A percentile compares a stretch with the other conserved stretches of the same genome.
Evolutionary conservation across 2,888 invertebrate genomes (phyloP).

Genomic region (Sesia bembeciformis): DNA sequence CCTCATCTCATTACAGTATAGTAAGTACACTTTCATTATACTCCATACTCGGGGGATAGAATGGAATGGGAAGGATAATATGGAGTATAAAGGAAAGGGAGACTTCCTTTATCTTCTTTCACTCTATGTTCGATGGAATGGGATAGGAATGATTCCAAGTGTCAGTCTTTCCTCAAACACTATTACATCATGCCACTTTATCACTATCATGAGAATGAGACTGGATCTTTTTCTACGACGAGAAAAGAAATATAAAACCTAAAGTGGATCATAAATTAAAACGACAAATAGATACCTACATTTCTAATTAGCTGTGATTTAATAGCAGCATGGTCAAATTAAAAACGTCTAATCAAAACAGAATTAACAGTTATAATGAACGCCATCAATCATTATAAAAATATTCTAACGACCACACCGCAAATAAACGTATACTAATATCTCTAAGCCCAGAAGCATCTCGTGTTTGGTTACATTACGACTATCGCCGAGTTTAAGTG

Average conservation of each 20-base stretch:
- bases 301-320: slow-evolving; percentile 25
- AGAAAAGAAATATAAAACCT: background rate
- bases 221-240: too few species aligned
- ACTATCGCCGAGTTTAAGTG: slow-evolving; percentile 9
- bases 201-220: too few species aligned
- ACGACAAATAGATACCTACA: slow-evolving; percentile 1
- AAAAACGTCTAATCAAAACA: slow-evolving; percentile 34
- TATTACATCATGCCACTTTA: too few species aligned
- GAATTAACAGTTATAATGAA: slow-evolving; percentile 37
- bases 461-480: slow-evolving; percentile 18
- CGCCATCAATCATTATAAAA: slow-evolving; percentile 39
- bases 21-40: too few species aligned
- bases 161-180: too few species aligned
- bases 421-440: slow-evolving; percentile 25
- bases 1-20: too few species aligned
- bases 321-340: slow-evolving; percentile 29
- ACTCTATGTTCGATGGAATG: too few species aligned
- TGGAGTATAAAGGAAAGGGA: too few species aligned
- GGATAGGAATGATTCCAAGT: too few species aligned
- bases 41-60: too few species aligned
- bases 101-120: too few species aligned
- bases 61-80: too few species aligned
- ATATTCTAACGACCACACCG: slow-evolving; percentile 28
- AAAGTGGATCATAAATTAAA: background rate
- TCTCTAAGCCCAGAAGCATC: slow-evolving; percentile 20